These are phyloP conservation scores for Drosophila albomicans DNA, from an alignment of 1,140 invertebrate species.

Conservation along the genomic window DNA sequence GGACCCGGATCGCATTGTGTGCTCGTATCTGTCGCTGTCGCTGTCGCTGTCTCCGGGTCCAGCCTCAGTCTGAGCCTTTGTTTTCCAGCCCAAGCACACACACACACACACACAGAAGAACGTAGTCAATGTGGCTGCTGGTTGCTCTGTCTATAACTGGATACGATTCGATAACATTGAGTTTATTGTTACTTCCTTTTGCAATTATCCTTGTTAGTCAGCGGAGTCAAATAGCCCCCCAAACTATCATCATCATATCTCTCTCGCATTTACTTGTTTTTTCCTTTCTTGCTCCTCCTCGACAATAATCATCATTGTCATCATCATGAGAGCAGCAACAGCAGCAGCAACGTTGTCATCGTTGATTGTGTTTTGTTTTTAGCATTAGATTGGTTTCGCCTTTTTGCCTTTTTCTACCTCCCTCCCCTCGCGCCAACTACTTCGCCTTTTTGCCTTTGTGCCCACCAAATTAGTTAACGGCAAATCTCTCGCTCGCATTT, in stretches of 20 bases:
- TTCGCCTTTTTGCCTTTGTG: conserved; percentile 8
- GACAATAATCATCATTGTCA: conserved; percentile 5
- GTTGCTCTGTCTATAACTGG: conserved; percentile 9
- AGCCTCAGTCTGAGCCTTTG: conserved; percentile 25
- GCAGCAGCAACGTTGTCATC: conserved; percentile 2
- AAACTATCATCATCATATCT: conserved; percentile 23
- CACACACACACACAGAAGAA: background rate
- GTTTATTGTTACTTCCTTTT: conserved; percentile 82
- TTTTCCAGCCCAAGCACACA: conserved; percentile 18
- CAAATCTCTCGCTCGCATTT: conserved; percentile 38
- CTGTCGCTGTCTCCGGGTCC: background rate
- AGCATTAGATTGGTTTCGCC: conserved; percentile 31
- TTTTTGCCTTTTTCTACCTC: background rate
- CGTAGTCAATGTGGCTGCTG: conserved; percentile 3
- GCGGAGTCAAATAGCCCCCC: conserved; percentile 48
- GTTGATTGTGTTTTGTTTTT: conserved; percentile 29
- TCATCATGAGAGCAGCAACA: conserved; percentile 11
- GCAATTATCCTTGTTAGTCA: conserved; percentile 80
- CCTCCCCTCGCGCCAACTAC: no score
- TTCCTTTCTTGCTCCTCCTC: background rate
- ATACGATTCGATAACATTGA: conserved; percentile 77
- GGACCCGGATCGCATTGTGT: conserved; percentile 26
- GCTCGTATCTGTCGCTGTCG: no score
- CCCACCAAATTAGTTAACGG: conserved; percentile 47
- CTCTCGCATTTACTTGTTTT: no score